Evolutionary conservation across 1,140 invertebrate genomes (phyloP).

Genomic region (Goniozus legneri): DNA sequence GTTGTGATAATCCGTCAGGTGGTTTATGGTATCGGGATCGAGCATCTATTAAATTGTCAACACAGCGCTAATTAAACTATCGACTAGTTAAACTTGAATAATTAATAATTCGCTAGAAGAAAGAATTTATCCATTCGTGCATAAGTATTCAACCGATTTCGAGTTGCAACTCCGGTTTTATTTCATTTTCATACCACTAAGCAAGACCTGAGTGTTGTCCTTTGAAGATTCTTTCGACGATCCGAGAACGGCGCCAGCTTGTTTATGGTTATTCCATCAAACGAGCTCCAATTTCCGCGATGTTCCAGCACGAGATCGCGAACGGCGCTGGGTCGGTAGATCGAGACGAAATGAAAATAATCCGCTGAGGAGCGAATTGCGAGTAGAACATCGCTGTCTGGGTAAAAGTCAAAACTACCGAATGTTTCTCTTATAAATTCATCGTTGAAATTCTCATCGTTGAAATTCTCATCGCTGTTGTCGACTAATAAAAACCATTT

Average conservation of each 20-base stretch:
- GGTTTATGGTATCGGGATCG: slow-evolving; percentile 58
- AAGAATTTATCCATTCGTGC: neutral
- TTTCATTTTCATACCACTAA: slow-evolving; percentile 43
- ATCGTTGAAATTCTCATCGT: slow-evolving; percentile 6
- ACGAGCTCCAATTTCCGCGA: slow-evolving; percentile 28
- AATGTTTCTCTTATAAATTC: slow-evolving; percentile 14
- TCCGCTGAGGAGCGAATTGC: slow-evolving; percentile 4
- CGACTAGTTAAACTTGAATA: too few species aligned
- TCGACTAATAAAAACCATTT: slow-evolving; percentile 39
- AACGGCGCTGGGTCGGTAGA: slow-evolving; percentile 29
- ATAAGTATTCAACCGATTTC: too few species aligned
- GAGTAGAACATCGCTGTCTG: slow-evolving; percentile 34
- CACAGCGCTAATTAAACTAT: too few species aligned
- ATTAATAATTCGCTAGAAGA: neutral
- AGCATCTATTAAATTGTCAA: slow-evolving; percentile 56
- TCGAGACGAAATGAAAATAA: slow-evolving; percentile 22
- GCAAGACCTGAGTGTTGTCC: slow-evolving; percentile 29
- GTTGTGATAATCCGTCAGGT: slow-evolving; percentile 60
- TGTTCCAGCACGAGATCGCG: slow-evolving; percentile 21
- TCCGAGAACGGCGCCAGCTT: slow-evolving; percentile 18
- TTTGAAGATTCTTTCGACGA: slow-evolving; percentile 26
- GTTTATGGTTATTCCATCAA: slow-evolving; percentile 15
- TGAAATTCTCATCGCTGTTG: too few species aligned
- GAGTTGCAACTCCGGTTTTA: too few species aligned
- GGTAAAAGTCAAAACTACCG: slow-evolving; percentile 15